Evolutionary conservation across 2,888 invertebrate species (phyloP), one percentile per base, ranked within the genome.

Genomic region (Gandaritis pyraliata): DNA sequence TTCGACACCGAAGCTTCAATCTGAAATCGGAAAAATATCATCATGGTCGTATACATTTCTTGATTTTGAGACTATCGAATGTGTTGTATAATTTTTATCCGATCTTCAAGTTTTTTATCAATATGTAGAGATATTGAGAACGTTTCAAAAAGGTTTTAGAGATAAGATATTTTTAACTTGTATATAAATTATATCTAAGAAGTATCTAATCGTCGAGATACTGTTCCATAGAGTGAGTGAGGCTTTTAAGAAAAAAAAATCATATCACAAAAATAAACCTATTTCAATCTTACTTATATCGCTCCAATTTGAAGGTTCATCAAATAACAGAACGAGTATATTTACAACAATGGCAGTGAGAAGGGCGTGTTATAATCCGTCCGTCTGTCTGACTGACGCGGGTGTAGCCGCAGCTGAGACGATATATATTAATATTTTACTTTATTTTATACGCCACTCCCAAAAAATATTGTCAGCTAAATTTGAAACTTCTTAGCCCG

Each of bases 371-470:
- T 78, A 75, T 83, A 82, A 82, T 78, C 82, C 81, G 71, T 68
- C 72, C 65, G 75, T 77, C 79, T 68, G 79, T 74, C 82, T 71
- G 46, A 23, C 51, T 81, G 83, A 84, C 79, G 73, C 74, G 82
- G 81, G 84, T 82, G 72, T 71, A 76, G 73, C 75, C 65, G 48
- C 75, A 75, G 75, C 76, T 77, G 75, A 74, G 75, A 72, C 58
- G 38, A 39, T 39, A 46, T 58, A 46, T 58, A 51, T 57, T 50
- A 52, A 54, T 54, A 54, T 54, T 71, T 71, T 58, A 43, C 49
- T 56, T 55, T 52, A 23, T 33, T 57, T 38, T 41, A 52, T 48
- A 52, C 61, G 29, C n/a, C 39, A 39, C 38, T 41, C 30, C 56
- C 29, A 16, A 50, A 45, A 50, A 51, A 45, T 23, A 45, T 58